Evolutionary conservation across 2,888 invertebrate species (phyloP), one percentile per base, ranked within the genome.

Genomic region (Plusia festucae): DNA sequence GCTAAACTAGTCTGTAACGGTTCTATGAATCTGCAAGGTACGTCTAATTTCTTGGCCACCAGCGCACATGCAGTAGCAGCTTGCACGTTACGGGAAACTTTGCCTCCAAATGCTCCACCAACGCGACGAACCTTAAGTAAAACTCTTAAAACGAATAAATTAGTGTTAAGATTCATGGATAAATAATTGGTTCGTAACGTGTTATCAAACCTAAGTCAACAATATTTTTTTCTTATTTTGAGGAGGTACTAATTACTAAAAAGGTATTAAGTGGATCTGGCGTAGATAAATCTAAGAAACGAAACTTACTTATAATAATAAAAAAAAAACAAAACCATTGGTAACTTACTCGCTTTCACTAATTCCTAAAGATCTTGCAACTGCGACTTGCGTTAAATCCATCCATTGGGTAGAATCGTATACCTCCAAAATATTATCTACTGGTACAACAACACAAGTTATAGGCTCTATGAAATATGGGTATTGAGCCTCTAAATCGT

Each of bases 401-500:
- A 97, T 95, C 95, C 96, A 97, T 78, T 97, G 97, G 0, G 96
- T 92, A 0, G 97, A 87, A 24, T 96, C 94, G 78, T 96, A 96
- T 0, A 98, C 96, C 60, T 97, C 96, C 71, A 97, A 85, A 0
- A 96, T 96, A 46, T 96, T 96, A 80, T 98, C 98, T 1, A 95
- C 91, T 0, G 98, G 98, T 6, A 96, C 83, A 32, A 96, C 96
- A 0, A 97, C 95, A 61, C 96, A 96, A 0, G 95, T 91, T 15
- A 97, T 96, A 0, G 97, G 96, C 85, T 98, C 98, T 96, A 98
- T 95, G 51, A 96, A 96, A 78, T 96, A 97, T 87, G 98, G 98
- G 85, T 97, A 97, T 84, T 98, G 98, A 0, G 95, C 88, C 15
- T 96, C 96, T 65, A 96, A 88, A 68, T 96, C 93, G 69, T 96